Evolutionary conservation across 64 coral and sea anemone genomes (phyloP), one percentile per base, ranked within the genome.

Genomic region (Pocillopora verrucosa): DNA sequence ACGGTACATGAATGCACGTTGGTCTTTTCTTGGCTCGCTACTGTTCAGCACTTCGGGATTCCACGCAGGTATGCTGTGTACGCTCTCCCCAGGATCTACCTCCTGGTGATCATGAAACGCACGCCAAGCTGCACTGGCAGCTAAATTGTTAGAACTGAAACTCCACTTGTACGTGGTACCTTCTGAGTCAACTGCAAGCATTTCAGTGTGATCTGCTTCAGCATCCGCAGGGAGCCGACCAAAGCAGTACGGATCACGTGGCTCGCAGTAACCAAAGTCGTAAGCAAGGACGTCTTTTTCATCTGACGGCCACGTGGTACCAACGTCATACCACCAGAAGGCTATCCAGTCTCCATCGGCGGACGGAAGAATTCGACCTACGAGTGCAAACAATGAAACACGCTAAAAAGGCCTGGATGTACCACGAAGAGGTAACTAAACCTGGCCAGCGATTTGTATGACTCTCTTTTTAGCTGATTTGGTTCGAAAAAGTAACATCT

Each of bases 21-120:
- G 73, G 30, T 16, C 11, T 3, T 36, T 0, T 6, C 1, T 3
- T 10, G 25, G 25, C 73, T 1, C 7, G 4, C 10, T 35, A 36
- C 73, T 26, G 12, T 75, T 34, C 76, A 58, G 19, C 22, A 69
- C 22, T n/a, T 6, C 2, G 2, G 65, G 65, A 69, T 69, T 25
- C 65, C 65, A 69, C 19, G 20, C 22, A 20, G 19, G 65, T 20
- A 9, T 16, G 11, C 10, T 20, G 34, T 19, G 1, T 13, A 34
- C 5, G 3, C 17, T 70, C 2, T 76, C 75, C 6, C 22, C 22
- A 25, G 19, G 34, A 14, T 5, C 3, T 0, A 61, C 76, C 58
- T 11, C 22, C 25, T 88, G 20, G 36, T 76, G 86, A 62, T 88
- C 86, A 75, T 88, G 72, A 61, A 88, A 76, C 17, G 86, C 86